Evolutionary conservation across 1,140 invertebrate genomes (phyloP).

Genomic region (Ceratina japonica): DNA sequence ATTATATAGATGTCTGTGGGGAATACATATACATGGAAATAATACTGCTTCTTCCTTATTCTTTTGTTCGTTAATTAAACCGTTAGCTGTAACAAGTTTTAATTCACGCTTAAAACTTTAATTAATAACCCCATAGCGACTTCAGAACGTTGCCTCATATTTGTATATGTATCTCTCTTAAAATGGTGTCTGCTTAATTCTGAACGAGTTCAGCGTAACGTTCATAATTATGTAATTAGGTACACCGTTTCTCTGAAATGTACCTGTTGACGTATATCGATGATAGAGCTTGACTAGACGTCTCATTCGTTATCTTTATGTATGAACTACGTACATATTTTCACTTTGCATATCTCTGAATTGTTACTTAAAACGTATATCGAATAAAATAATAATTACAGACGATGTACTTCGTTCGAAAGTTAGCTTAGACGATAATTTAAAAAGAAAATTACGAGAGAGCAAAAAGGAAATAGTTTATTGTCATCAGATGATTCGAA

Average conservation of each 20-base stretch:
- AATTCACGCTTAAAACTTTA: slow-evolving; percentile 2
- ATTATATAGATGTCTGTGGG: too few species aligned
- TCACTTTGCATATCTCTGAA: not conserved
- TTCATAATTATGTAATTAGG: slow-evolving; percentile 1
- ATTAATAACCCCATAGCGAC: not conserved
- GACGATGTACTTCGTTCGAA: too few species aligned
- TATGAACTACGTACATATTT: not conserved
- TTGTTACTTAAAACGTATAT: too few species aligned
- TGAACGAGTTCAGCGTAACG: slow-evolving; percentile 1
- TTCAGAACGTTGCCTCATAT: slow-evolving; percentile 5
- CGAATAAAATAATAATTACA: too few species aligned
- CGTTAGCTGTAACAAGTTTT: slow-evolving; percentile 3
- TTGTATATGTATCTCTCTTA: not conserved
- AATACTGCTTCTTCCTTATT: slow-evolving; percentile 27
- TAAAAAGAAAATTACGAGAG: too few species aligned
- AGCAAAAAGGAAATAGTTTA: too few species aligned
- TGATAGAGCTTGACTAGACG: slow-evolving; percentile 50
- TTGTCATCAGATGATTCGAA: too few species aligned
- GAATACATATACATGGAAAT: slow-evolving; percentile 12
- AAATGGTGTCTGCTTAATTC: not conserved
- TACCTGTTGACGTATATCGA: slow-evolving; percentile 17
- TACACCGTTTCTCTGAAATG: not conserved
- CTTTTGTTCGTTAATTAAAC: not conserved
- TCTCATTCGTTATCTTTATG: not conserved
- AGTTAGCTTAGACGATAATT: too few species aligned